Evolutionary conservation across 2,888 invertebrate genomes (phyloP).

Genomic region (Proisotoma minuta): DNA sequence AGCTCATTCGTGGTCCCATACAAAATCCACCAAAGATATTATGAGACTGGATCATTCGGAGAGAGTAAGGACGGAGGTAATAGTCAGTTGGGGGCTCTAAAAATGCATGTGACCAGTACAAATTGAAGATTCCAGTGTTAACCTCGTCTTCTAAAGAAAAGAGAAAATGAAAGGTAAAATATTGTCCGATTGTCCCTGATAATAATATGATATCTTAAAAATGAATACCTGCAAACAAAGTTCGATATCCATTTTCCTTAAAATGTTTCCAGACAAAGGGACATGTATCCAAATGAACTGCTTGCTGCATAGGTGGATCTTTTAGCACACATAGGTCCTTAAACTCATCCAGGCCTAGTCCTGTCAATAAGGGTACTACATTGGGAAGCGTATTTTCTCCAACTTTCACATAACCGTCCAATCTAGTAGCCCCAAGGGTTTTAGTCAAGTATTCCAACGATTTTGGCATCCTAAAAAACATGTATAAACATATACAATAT

Average conservation of each 20-base stretch:
- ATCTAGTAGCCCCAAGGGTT: constrained; percentile 48
- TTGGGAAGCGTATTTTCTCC: constrained; percentile 56
- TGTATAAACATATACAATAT: too few relatives aligned
- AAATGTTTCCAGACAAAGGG: constrained; percentile 40
- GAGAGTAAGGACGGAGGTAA: constrained; percentile 50
- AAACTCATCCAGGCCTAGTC: constrained; percentile 41
- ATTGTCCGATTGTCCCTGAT: too few relatives aligned
- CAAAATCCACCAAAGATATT: constrained; percentile 65
- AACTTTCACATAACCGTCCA: constrained; percentile 51
- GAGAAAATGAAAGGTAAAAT: too few relatives aligned
- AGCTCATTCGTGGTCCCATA: constrained; percentile 58
- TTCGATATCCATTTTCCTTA: constrained; percentile 26
- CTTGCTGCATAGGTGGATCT: constrained; percentile 26
- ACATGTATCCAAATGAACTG: constrained; percentile 38
- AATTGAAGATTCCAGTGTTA: constrained; percentile 60
- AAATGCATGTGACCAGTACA: constrained; percentile 55
- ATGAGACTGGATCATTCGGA: constrained; percentile 13
- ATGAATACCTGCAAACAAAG: constrained; percentile 20
- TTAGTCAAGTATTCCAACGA: constrained; percentile 48
- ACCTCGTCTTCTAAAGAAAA: constrained; percentile 36
- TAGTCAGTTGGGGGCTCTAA: constrained; percentile 51
- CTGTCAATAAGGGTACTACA: constrained; percentile 52
- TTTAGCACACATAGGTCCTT: constrained; percentile 53
- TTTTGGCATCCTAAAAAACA: constrained; percentile 45
- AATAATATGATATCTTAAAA: too few relatives aligned